Evolutionary conservation across 2,888 invertebrate species (phyloP), one percentile per base, ranked within the genome.

Genomic region (Pachydiplax longipennis): DNA sequence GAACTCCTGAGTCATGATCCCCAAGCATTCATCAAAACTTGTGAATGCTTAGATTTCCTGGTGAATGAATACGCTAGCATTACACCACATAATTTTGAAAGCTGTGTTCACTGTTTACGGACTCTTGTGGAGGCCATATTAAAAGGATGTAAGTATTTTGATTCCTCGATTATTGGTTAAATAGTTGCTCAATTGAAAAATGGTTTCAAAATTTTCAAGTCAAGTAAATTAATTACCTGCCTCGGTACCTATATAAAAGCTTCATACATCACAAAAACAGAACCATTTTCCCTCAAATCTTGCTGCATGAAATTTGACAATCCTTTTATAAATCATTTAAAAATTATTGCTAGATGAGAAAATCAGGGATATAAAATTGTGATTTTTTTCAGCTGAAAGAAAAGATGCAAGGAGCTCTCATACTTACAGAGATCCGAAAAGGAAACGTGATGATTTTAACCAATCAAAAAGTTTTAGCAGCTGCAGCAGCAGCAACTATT

Each of bases 1-100:
- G 96, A 96, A 91, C 94, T 98, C 80, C 96, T 96, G 3, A 95
- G 96, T 22, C 97, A 97, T 94, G 97, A 98, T 93, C 96, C 97
- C 0, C 96, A 96, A 92, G 97, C 98, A 0, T 94, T 98, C 91
- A 95, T 98, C 90, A 99, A 99, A 93, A 98, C 98, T 93, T 98
- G 98, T 94, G 99, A 99, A 93, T 99, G 98, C 91, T 95, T 99
- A 90, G 97, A 98, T 15, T 98, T 99, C 93, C 96, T 99, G 81
- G 97, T 99, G 61, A 95, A 99, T 65, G 99, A 99, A 94, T 98
- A 99, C 73, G 99, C 99, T 40, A 99, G 99, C 94, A 98, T 99
- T 65, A 99, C 99, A 18, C 99, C 99, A 0, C 98, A 98, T 94
- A 99, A 99, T 95, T 99, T 99, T 93, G 97, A 98, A 93, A 96